Conservation (phyloP, 2,888 invertebrate species). For the Crepidodera aurea region DNA sequence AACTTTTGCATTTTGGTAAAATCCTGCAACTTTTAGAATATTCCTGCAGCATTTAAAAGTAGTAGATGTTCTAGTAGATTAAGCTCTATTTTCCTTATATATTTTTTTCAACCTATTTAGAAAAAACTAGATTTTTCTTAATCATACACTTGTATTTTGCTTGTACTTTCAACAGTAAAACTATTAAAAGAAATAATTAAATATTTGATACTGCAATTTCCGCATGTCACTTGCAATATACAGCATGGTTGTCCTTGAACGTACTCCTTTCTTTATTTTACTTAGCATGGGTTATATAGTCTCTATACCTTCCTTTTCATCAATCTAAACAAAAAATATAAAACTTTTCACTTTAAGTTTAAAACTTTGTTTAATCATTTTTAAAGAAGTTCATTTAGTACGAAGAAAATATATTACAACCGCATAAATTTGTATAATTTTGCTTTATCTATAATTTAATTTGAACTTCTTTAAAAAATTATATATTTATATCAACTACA, state of each 20-base stretch:
- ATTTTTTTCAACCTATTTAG: no score
- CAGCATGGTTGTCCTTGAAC: constrained; percentile 8
- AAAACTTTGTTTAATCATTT: not conserved
- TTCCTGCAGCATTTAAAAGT: constrained; percentile 7
- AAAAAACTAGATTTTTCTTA: not conserved
- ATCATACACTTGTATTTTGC: not conserved
- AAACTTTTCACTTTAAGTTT: not conserved
- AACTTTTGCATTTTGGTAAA: constrained; percentile 42
- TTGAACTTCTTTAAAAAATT: not conserved
- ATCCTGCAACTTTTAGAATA: not conserved
- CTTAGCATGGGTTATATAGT: not conserved
- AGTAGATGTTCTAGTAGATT: not conserved
- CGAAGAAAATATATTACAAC: no score
- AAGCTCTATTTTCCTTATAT: not conserved
- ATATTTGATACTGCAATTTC: not conserved
- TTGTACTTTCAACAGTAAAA: not conserved
- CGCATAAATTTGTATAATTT: not conserved
- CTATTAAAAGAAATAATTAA: not conserved
- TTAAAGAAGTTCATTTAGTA: not conserved
- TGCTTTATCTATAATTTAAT: not conserved
- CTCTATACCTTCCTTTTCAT: not conserved
- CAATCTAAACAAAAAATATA: not conserved
- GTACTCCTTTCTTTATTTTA: not conserved
- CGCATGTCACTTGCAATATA: constrained; percentile 6
- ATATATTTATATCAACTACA: no score